Conservation (phyloP, 2,888 invertebrate species). For the Macrophya alboannulata region DNA sequence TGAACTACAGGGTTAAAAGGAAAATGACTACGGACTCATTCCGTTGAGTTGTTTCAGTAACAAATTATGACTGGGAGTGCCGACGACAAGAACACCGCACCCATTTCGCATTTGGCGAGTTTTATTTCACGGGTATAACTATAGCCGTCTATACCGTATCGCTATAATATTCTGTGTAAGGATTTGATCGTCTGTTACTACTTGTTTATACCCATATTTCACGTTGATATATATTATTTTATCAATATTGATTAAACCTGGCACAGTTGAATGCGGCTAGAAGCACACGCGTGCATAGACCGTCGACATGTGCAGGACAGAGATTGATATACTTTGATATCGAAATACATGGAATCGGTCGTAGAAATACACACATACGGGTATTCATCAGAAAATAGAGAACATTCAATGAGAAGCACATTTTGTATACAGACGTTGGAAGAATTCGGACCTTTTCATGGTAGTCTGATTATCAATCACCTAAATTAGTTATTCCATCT, state of each 20-base stretch:
- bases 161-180: neutral
- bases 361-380: neutral
- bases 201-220: neutral
- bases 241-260: slow-evolving; percentile 10
- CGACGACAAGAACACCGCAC: slow-evolving; percentile 45
- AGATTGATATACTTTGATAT: neutral
- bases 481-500: too few species aligned
- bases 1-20: slow-evolving; percentile 16
- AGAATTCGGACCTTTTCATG: too few species aligned
- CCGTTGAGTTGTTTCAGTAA: slow-evolving; percentile 51
- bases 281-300: neutral
- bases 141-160: neutral
- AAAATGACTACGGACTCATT: slow-evolving; percentile 34
- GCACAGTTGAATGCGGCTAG: neutral
- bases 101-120: slow-evolving; percentile 34
- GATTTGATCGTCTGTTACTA: neutral
- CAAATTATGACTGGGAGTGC: slow-evolving; percentile 50
- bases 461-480: too few species aligned
- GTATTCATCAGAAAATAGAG: too few species aligned
- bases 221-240: neutral
- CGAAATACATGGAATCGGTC: neutral
- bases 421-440: too few species aligned
- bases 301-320: neutral
- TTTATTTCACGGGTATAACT: slow-evolving; percentile 13
- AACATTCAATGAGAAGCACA: too few species aligned